Base-by-base conservation (phyloP, 2,888 invertebrate genomes). In the Tenthredo amoena region DNA sequence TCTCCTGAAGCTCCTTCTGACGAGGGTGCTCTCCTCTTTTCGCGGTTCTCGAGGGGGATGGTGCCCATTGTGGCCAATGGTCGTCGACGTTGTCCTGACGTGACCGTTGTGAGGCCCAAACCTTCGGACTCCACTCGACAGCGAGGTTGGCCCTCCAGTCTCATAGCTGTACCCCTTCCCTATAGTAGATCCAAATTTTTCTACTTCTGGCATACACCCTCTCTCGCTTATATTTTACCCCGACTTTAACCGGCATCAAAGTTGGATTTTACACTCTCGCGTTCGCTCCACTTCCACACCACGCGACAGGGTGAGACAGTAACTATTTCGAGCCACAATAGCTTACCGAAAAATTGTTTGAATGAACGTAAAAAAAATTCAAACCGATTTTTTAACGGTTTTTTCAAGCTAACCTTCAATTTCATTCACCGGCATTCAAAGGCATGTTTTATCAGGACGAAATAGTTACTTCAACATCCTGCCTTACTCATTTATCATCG, bases 81-180 rank as follows among this genome's bases (percentile, higher is more conserved):
- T 90, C 89, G 90, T 91, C 88, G 91, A 89, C 86, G 89, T 90
- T 82, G 88, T 89, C 83, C 79, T 82, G 85, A 87, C 88, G 88
- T 90, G 92, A 87, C 92, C 92, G 88, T 92, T 92, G 88, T 90
- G 90, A 85, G 90, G 87, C 87, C 90, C 91, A 86, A 91, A 91
- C 86, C 90, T 91, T 89, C 89, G 90, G 86, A 90, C 88, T 86
- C 90, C 90, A 86, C 89, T 88, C 89, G 89, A 91, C 90, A 91
- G 91, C 88, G 91, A 89, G 86, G 90, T 89, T 88, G 91, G 88
- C 88, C 90, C 91, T 87, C 89, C 91, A 87, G 88, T 89, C 87
- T 89, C 91, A 87, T 89, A 90, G 89, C 90, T 90, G 91, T 90
- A 92, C 88, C 91, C 92, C 91, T 93, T 93, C 90, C 93, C 93